phyloP scores from a whole-genome alignment of 1,140 invertebrate species.

The Theocolax elegans region DNA sequence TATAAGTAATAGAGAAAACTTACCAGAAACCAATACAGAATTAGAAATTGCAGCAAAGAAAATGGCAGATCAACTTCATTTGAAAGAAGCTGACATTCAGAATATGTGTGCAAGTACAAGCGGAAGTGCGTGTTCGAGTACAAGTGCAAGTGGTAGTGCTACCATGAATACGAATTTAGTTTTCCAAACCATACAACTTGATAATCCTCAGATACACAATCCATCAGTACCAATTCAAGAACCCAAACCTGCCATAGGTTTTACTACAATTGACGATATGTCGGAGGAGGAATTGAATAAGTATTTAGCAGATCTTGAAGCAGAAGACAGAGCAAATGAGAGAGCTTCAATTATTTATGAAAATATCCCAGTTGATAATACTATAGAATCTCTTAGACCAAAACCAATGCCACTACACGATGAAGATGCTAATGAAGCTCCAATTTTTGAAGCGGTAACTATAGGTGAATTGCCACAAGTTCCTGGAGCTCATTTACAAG shows the following conservation, averaged over 20 bases:
- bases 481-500: constrained; percentile 54
- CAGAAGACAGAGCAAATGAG: constrained; percentile 58
- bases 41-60: constrained; percentile 53
- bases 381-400: constrained; percentile 36
- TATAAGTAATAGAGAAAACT: constrained; percentile 46
- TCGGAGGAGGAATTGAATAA: constrained; percentile 71
- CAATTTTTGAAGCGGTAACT: constrained; percentile 57
- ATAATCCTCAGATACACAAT: constrained; percentile 48
- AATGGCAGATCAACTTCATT: constrained; percentile 49
- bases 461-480: constrained; percentile 56
- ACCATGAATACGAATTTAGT: constrained; percentile 45
- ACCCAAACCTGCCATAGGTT: constrained; percentile 50
- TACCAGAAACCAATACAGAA: constrained; percentile 53
- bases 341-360: constrained; percentile 46
- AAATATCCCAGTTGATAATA: constrained; percentile 44
- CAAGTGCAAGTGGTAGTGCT: constrained; percentile 19
- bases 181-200: too few species aligned
- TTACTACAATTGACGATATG: constrained; percentile 65
- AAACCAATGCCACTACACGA: constrained; percentile 41
- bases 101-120: background rate
- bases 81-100: constrained; percentile 23
- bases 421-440: constrained; percentile 59
- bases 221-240: constrained; percentile 38
- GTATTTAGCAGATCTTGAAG: constrained; percentile 71
- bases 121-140: constrained; percentile 10